Evolutionary conservation across 2,888 invertebrate species (phyloP).

Genomic region (Oscheius onirici): DNA sequence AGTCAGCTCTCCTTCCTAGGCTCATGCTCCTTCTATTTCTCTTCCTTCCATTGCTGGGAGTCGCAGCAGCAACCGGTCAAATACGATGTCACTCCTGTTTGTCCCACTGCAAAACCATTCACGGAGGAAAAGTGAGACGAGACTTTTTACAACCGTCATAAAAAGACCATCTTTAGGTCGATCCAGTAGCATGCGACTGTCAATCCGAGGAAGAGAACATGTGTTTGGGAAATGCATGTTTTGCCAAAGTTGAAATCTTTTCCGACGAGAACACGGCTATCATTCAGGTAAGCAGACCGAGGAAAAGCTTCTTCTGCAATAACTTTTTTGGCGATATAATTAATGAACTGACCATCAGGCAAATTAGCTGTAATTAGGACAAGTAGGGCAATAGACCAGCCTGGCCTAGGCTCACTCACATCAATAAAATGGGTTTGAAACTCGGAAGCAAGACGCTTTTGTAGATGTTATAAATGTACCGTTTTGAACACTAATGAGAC

Average conservation of each 20-base stretch:
- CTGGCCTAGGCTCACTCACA: too few relatives aligned
- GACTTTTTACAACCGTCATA: background rate
- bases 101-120: slow-evolving; percentile 58
- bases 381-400: too few relatives aligned
- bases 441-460: too few relatives aligned
- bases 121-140: slow-evolving; percentile 41
- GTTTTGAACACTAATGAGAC: too few relatives aligned
- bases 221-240: slow-evolving; percentile 57
- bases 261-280: slow-evolving; percentile 65
- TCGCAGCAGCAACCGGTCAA: background rate
- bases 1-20: background rate
- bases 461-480: too few relatives aligned
- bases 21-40: slow-evolving; percentile 22
- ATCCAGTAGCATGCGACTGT: slow-evolving; percentile 67
- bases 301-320: too few relatives aligned
- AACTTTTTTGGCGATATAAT: too few relatives aligned
- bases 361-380: too few relatives aligned
- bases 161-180: slow-evolving; percentile 40
- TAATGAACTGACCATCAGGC: too few relatives aligned
- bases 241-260: slow-evolving; percentile 61
- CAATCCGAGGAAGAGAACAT: slow-evolving; percentile 47
- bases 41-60: slow-evolving; percentile 19
- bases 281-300: slow-evolving; percentile 64
- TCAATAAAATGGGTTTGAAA: too few relatives aligned
- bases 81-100: slow-evolving; percentile 66